These are phyloP conservation scores for Pristiophorus japonicus DNA, from an alignment of 2,113 vertebrate genomes.

Conservation along the genomic window DNA sequence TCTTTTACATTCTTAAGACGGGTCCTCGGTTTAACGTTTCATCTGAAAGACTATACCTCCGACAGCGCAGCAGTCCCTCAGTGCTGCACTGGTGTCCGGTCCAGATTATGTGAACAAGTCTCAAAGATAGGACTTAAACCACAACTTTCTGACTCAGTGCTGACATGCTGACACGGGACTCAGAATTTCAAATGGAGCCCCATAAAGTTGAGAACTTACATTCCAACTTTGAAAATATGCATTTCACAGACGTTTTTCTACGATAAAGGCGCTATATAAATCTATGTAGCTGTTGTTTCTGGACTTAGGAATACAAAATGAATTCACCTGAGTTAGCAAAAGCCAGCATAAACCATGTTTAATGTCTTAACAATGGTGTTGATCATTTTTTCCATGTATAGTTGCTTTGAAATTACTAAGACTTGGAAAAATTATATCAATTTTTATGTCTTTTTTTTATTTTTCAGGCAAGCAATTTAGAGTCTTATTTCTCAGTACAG, in stretches of 20 bases:
- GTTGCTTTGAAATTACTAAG: not conserved
- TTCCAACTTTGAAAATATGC: not conserved
- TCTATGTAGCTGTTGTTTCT: not conserved
- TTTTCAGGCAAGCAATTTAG: conserved; percentile 88
- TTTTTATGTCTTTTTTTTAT: conserved; percentile 35
- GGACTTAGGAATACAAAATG: not conserved
- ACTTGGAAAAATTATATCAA: conserved; percentile 38
- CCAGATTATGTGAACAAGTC: not conserved
- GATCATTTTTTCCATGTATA: not conserved
- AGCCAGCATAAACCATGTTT: no score
- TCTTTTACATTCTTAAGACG: not conserved
- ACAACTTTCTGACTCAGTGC: not conserved
- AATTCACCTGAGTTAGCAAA: not conserved
- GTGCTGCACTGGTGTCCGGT: not conserved
- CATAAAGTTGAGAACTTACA: not conserved
- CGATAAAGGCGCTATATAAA: not conserved
- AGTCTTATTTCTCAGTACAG: conserved; percentile 95
- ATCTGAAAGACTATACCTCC: not conserved
- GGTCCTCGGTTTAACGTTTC: not conserved
- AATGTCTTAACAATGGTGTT: not conserved
- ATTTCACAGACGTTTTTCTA: not conserved
- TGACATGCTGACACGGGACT: not conserved
- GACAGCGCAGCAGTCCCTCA: no score
- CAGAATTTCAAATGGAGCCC: not conserved
- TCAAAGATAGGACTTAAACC: not conserved